Evolutionary conservation across 1,140 invertebrate species (phyloP).

Genomic region (Orius laevigatus): DNA sequence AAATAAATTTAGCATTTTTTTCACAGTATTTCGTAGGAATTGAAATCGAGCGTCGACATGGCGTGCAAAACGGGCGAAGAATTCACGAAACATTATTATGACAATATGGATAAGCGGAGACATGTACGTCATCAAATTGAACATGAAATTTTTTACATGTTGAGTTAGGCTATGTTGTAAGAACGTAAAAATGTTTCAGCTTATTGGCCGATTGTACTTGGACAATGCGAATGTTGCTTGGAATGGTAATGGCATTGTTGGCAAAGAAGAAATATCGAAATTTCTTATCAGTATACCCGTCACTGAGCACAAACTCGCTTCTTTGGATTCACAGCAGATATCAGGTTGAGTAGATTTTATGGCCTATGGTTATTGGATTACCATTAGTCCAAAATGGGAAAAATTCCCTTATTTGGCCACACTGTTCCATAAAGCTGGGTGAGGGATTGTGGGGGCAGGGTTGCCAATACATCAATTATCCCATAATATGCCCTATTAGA

Average conservation of each 20-base stretch:
- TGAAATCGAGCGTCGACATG: slow-evolving; percentile 45
- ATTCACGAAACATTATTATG: slow-evolving; percentile 68
- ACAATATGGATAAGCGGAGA: slow-evolving; percentile 60
- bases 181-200: slow-evolving; percentile 29
- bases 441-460: too few species aligned
- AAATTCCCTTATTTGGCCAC: too few species aligned
- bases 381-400: too few species aligned
- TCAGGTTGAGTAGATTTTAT: slow-evolving; percentile 24
- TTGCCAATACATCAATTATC: too few species aligned
- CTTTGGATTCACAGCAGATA: slow-evolving; percentile 64
- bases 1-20: slow-evolving; percentile 12
- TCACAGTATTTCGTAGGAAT: slow-evolving; percentile 27
- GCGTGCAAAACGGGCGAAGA: slow-evolving; percentile 60
- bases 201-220: slow-evolving; percentile 58
- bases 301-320: slow-evolving; percentile 48
- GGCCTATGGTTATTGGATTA: too few species aligned
- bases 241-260: slow-evolving; percentile 66
- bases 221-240: slow-evolving; percentile 63
- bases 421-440: too few species aligned
- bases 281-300: slow-evolving; percentile 57
- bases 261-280: slow-evolving; percentile 58
- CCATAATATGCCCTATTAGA: too few species aligned
- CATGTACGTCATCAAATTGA: slow-evolving; percentile 42
- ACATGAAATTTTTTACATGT: slow-evolving; percentile 11
- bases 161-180: background rate